Conservation (phyloP, 2,888 invertebrate genomes). For the Macrophya annulata region DNA sequence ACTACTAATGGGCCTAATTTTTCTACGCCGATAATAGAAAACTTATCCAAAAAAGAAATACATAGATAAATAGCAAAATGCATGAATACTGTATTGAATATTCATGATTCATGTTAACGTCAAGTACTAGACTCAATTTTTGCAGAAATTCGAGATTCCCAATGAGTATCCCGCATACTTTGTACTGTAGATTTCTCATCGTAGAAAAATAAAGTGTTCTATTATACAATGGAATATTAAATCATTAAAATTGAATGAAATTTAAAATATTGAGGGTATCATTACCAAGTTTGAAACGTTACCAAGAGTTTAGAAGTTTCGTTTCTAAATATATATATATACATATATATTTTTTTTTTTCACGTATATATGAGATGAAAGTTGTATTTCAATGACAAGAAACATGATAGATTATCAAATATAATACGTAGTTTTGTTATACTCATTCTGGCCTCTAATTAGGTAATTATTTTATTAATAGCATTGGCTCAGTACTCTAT, state of each 20-base stretch:
- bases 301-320: neutral
- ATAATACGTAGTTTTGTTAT: conserved; percentile 21
- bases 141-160: neutral
- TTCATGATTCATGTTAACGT: neutral
- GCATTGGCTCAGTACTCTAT: conserved; percentile 37
- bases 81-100: conserved; percentile 7
- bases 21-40: neutral
- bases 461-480: conserved; percentile 39
- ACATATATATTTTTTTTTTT: neutral
- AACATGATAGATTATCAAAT: conserved; percentile 5
- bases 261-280: neutral
- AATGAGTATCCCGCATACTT: conserved; percentile 4
- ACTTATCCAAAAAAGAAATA: neutral
- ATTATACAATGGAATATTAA: neutral
- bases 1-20: neutral
- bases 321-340: neutral
- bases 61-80: neutral
- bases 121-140: too few relatives aligned
- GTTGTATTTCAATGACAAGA: conserved; percentile 6
- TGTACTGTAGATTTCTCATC: neutral
- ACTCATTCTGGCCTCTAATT: conserved; percentile 27
- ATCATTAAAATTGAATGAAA: neutral
- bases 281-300: neutral
- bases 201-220: conserved; percentile 29
- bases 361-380: neutral